Evolutionary conservation across 2,797 vertebrate genomes (phyloP), one percentile per base, ranked within the genome.

Genomic region (Pseudochirops corinnae): DNA sequence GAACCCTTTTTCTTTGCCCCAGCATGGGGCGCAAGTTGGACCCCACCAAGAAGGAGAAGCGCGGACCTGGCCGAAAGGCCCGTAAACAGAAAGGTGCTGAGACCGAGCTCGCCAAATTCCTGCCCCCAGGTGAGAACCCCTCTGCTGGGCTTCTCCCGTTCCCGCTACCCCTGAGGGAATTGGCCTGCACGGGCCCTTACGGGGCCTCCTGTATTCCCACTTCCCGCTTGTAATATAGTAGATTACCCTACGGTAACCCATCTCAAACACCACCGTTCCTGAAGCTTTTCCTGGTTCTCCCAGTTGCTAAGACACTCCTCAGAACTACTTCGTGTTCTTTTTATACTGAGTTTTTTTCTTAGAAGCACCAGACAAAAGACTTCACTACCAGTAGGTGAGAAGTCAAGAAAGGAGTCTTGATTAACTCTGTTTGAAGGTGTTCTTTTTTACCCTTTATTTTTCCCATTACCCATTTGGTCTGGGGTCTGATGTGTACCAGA

Each of bases 11-110:
- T 55, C 33, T 57, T 92, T 74, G 11, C 29, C 39, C 24, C 11
- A 97, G 93, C 56, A 99, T 99, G 99, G 99, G 99, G 97, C 99
- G 99, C 56, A 99, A 99, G 95, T 98, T 99, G 96, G 99, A 99
- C 98, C 99, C 99, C 94, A 98, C 98, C 58, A 99, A 93, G 95
- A 98, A 99, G 97, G 99, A 99, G 98, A 99, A 99, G 96, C 98
- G 99, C 57, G 99, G 99, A 2, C 99, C 99, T 0, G 99, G 99
- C 58, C 99, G 99, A 55, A 99, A 99, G 97, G 96, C 99, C 93
- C 99, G 98, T 90, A 99, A 99, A 97, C 99, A 99, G 98, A 98
- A 99, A 56, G 99, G 99, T 26, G 99, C 99, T 0, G 99, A 99
- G 98, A 99, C 99, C 0, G 99, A 99, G 97, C 98, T 99, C 92